Base-by-base conservation (phyloP, 1,140 invertebrate genomes). In the Drosophila sturtevanti region DNA sequence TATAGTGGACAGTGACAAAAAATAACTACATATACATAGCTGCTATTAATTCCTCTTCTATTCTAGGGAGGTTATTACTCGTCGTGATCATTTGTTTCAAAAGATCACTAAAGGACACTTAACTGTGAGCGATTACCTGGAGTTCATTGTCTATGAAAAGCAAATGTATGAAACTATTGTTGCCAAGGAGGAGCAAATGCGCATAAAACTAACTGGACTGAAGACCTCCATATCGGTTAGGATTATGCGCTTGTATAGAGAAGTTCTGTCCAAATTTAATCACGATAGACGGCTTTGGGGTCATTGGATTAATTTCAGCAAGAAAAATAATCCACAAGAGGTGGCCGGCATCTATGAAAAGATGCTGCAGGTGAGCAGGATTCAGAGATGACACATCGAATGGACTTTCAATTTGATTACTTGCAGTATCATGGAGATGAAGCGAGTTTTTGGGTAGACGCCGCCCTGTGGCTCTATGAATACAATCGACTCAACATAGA, bases 291-390 rank as follows among this genome's bases (percentile, higher is more conserved):
- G 72, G 5, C 63, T 91, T 4, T 91, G 90, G 90, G 66, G 70
- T 10, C 79, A 78, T 11, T 91, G 71, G 58, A 80, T 91, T 10
- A 77, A 91, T 41, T 91, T 91, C 24, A 82, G 76, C 56, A 91
- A 91, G 22, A 89, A 84, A 54, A 70, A 63, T 0, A 75, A 64
- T 9, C 79, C 86, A 4, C 63, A 80, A 4, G 84, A 91, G 63
- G 87, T 91, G 5, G 72, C 90, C 1, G 84, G 84, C 22, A 91
- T 90, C 21, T 91, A 91, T 35, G 90, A 91, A 35, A 91, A 91
- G 63, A 90, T 91, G 90, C 71, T 91, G 9, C 74, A 77, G 64
- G 90, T 91, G 62, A 69, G 85, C 27, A 31, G 34, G 12, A n/a
- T 10, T 21, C 12, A 4, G 10, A 12, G 0, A 9, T 3, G 10